Evolutionary conservation across 2,888 invertebrate genomes (phyloP).

Genomic region (Dilophus febrilis): DNA sequence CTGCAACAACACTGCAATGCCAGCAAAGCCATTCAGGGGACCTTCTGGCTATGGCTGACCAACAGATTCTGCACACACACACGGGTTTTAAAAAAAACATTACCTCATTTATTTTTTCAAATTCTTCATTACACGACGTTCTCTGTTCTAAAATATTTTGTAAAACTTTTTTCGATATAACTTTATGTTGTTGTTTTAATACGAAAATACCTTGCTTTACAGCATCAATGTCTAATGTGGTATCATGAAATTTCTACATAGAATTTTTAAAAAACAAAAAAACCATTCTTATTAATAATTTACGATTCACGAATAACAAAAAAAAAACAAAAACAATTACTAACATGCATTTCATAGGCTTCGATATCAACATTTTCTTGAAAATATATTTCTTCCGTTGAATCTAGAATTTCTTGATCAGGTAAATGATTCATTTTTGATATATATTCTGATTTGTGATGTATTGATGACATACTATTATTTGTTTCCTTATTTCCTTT

Average conservation of each 20-base stretch:
- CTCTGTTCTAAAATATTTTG: constrained; percentile 86
- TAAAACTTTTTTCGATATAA: constrained; percentile 84
- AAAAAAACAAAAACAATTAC: constrained; percentile 5
- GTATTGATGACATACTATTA: no score
- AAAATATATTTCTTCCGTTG: constrained; percentile 26
- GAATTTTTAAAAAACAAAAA: not conserved
- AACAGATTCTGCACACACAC: not conserved
- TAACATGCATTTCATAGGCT: constrained; percentile 24
- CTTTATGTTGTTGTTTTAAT: constrained; percentile 32
- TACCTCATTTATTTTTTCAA: constrained; percentile 49
- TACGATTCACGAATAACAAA: not conserved
- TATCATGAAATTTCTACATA: constrained; percentile 16
- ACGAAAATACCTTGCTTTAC: constrained; percentile 24
- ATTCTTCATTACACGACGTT: constrained; percentile 69
- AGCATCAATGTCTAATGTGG: constrained; percentile 21
- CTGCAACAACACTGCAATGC: no score
- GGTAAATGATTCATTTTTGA: constrained; percentile 19
- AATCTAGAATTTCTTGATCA: constrained; percentile 29
- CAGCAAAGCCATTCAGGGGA: no score
- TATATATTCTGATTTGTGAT: not conserved
- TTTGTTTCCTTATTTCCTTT: constrained; percentile 7
- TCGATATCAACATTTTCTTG: constrained; percentile 22
- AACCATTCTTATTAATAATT: constrained; percentile 12
- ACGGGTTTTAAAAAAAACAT: not conserved
- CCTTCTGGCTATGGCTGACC: not conserved